Conservation (phyloP, 2,888 invertebrate species). For the Argynnis bischoffii region DNA sequence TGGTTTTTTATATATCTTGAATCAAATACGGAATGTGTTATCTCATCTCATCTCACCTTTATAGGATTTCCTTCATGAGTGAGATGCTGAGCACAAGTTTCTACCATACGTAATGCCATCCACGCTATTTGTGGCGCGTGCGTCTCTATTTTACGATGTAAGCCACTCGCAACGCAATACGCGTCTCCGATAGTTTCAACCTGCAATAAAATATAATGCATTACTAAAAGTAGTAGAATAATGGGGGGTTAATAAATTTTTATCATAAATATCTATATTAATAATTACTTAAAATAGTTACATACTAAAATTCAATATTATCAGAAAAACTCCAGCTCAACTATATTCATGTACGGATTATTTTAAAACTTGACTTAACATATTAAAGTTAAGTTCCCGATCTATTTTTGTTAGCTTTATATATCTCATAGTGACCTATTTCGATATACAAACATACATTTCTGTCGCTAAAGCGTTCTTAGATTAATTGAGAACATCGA, state of each 20-base stretch:
- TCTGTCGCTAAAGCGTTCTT: not conserved
- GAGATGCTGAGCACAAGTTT: constrained; percentile 92
- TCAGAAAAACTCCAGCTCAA: too few species aligned
- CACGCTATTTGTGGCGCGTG: constrained; percentile 97
- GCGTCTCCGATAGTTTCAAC: constrained; percentile 98
- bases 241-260: too few species aligned
- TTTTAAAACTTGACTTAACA: too few species aligned
- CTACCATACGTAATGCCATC: constrained; percentile 98
- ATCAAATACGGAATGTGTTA: not conserved
- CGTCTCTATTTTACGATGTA: constrained; percentile 92
- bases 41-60: constrained; percentile 81
- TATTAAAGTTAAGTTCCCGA: too few species aligned
- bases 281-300: too few species aligned
- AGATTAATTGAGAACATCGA: constrained; percentile 9
- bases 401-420: too few species aligned
- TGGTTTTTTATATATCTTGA: too few species aligned
- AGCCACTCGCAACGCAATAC: constrained; percentile 96
- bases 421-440: too few species aligned
- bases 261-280: too few species aligned
- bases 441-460: too few species aligned
- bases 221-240: not conserved
- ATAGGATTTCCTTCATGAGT: constrained; percentile 97
- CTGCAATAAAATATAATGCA: constrained; percentile 70
- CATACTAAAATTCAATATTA: too few species aligned
- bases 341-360: too few species aligned